Conservation (phyloP, 2,113 vertebrate species). For the Sinocyclocheilus anophthalmus region DNA sequence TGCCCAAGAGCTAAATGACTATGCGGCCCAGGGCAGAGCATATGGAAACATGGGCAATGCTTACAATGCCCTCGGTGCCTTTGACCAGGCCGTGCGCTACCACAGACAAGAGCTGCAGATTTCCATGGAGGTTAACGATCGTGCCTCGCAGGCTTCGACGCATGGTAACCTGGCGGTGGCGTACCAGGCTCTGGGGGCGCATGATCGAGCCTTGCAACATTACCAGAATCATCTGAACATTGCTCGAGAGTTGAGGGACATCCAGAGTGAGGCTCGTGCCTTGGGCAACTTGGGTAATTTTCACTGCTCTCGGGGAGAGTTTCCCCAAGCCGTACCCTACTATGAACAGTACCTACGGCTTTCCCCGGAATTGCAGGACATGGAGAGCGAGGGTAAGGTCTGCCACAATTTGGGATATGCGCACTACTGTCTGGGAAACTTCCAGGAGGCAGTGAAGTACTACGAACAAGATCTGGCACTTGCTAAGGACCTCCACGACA, state of each 20-base stretch:
- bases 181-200: slow-evolving; percentile 92
- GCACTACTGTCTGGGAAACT: slow-evolving; percentile 93
- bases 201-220: slow-evolving; percentile 91
- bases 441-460: slow-evolving; percentile 89
- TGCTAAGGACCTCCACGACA: slow-evolving; percentile 94
- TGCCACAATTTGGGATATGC: slow-evolving; percentile 96
- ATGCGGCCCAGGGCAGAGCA: slow-evolving; percentile 90
- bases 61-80: slow-evolving; percentile 85
- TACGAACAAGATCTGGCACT: slow-evolving; percentile 93
- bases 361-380: slow-evolving; percentile 88
- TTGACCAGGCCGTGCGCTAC: slow-evolving; percentile 90
- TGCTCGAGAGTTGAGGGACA: slow-evolving; percentile 87
- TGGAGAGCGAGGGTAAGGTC: slow-evolving; percentile 93
- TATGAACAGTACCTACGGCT: slow-evolving; percentile 90
- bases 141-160: slow-evolving; percentile 91
- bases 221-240: slow-evolving; percentile 95
- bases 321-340: slow-evolving; percentile 87
- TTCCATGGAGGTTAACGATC: slow-evolving; percentile 93
- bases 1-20: slow-evolving; percentile 90
- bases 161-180: slow-evolving; percentile 93
- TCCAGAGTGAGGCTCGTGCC: slow-evolving; percentile 89
- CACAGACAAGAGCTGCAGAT: slow-evolving; percentile 96
- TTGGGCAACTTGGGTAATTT: slow-evolving; percentile 95
- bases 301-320: slow-evolving; percentile 91
- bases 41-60: slow-evolving; percentile 98